phyloP scores from a whole-genome alignment of 1,140 invertebrate species.

The Telenomus remus region DNA sequence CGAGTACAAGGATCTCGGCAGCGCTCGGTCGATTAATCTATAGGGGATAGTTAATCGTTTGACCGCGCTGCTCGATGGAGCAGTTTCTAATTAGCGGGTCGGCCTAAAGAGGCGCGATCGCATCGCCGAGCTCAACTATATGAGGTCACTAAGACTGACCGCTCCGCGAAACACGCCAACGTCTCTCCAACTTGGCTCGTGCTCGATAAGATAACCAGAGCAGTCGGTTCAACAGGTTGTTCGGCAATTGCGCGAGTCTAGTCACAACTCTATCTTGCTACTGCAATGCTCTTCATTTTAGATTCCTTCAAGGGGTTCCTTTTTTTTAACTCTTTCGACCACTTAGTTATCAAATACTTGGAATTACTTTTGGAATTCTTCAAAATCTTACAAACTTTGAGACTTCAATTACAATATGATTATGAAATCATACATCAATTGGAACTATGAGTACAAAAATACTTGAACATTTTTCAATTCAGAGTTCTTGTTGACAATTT shows the following conservation, averaged over 20 bases:
- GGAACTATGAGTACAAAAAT: no score
- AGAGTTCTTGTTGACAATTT: no score
- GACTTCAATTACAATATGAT: no score
- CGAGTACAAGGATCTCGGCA: constrained; percentile 43
- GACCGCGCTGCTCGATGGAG: constrained; percentile 64
- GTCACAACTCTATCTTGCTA: constrained; percentile 60
- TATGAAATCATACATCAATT: no score
- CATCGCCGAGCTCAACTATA: constrained; percentile 48
- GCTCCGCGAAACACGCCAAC: constrained; percentile 39
- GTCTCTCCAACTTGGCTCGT: constrained; percentile 48
- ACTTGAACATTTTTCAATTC: no score
- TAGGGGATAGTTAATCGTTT: constrained; percentile 66
- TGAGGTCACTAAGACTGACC: constrained; percentile 35
- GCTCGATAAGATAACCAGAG: constrained; percentile 52
- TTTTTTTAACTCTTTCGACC: no score
- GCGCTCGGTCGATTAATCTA: constrained; percentile 62
- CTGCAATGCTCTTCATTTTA: no score
- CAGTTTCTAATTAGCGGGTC: constrained; percentile 69
- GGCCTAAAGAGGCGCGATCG: constrained; percentile 64
- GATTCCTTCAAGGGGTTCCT: no score
- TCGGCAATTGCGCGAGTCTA: constrained; percentile 44
- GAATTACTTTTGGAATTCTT: no score
- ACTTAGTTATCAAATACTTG: no score
- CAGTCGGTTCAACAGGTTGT: constrained; percentile 35
- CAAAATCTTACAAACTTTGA: no score